Evolutionary conservation across 2,888 invertebrate genomes (phyloP).

Genomic region (Trissoscelio sp.): DNA sequence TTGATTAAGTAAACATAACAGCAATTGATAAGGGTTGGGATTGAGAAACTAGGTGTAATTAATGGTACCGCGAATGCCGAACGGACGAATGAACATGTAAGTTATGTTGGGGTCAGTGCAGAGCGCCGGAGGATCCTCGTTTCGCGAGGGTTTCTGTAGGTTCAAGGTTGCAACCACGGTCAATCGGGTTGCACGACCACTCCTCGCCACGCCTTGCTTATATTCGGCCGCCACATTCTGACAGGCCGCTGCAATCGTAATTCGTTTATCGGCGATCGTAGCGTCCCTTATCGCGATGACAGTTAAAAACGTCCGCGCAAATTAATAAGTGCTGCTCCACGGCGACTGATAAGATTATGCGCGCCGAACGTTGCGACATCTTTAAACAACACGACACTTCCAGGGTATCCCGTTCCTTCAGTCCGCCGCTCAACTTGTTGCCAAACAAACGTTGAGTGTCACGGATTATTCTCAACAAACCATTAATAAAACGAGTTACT

Average conservation of each 20-base stretch:
- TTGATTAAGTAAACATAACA: constrained; percentile 40
- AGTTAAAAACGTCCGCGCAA: constrained; percentile 69
- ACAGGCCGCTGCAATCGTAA: constrained; percentile 70
- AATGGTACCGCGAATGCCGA: background rate
- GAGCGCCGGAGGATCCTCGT: constrained; percentile 13
- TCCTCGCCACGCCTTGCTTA: constrained; percentile 73
- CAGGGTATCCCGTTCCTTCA: constrained; percentile 54
- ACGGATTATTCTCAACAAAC: constrained; percentile 47
- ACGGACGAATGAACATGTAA: background rate
- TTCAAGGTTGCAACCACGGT: constrained; percentile 71
- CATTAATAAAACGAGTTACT: constrained; percentile 50
- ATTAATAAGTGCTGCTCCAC: constrained; percentile 70
- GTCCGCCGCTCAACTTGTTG: constrained; percentile 44
- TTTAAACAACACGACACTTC: constrained; percentile 50
- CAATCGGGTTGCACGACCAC: constrained; percentile 71
- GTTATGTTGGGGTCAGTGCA: constrained; percentile 8
- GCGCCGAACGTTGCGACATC: constrained; percentile 44
- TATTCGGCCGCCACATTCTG: constrained; percentile 65
- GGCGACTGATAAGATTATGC: constrained; percentile 63
- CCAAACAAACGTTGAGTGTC: constrained; percentile 56
- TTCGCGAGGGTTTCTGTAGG: constrained; percentile 43
- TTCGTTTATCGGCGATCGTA: constrained; percentile 72
- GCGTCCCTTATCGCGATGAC: constrained; percentile 70
- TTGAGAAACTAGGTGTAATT: constrained; percentile 10
- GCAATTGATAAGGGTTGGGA: constrained; percentile 17